Percentiles rank a stretch among this genome's conserved stretches.
Conservation (phyloP, 2,888 invertebrate genomes). For the Nephrotoma appendiculata region DNA sequence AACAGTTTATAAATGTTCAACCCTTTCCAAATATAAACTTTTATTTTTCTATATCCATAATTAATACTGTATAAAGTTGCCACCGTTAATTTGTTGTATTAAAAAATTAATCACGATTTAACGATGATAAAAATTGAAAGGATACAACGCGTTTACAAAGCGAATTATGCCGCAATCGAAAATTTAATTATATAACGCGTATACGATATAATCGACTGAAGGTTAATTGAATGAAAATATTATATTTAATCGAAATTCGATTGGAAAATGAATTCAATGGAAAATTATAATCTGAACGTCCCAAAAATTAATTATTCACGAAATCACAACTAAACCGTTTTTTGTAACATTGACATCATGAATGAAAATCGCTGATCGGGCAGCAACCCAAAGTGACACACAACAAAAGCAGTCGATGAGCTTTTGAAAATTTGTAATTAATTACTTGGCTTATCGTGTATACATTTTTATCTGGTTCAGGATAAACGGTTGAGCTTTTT, state of each 20-base stretch:
- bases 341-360: neutral
- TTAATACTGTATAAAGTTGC: neutral
- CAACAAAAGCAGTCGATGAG: neutral
- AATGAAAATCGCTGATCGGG: neutral
- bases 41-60: neutral
- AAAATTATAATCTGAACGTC: neutral
- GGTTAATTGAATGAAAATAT: neutral
- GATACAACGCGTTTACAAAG: neutral
- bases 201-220: neutral
- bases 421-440: neutral
- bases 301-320: neutral
- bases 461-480: neutral
- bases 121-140: neutral
- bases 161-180: neutral
- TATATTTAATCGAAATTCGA: neutral
- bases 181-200: neutral
- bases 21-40: neutral
- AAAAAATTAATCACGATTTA: neutral
- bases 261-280: neutral
- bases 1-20: neutral
- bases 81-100: neutral
- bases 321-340: neutral
- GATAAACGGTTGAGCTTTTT: neutral
- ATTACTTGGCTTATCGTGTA: neutral
- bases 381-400: neutral